Percentiles rank a stretch among this genome's conserved stretches.
phyloP scores from a whole-genome alignment of 2,888 invertebrate genomes.

The Thysanoteuthis rhombus region DNA sequence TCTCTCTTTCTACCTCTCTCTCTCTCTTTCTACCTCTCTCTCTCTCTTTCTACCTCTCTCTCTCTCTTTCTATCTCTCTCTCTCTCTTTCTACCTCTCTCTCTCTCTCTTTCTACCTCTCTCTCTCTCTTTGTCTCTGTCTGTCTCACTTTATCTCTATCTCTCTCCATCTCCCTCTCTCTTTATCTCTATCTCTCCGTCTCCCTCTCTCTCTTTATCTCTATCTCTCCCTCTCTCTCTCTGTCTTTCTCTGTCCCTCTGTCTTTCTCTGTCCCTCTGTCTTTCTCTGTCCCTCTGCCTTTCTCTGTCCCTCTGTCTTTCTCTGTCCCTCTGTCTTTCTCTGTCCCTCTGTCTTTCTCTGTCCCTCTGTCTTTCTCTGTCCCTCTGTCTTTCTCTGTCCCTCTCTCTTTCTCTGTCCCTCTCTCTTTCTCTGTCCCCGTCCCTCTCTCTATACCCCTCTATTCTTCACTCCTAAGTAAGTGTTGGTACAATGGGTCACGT shows the following conservation, averaged over 20 bases:
- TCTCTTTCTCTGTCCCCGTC: no score
- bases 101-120: neutral
- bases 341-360: neutral
- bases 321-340: neutral
- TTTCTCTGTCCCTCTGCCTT: neutral
- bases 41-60: neutral
- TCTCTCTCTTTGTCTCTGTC: neutral
- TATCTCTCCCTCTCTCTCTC: neutral
- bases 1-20: neutral
- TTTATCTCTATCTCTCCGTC: neutral
- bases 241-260: neutral
- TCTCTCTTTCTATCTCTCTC: neutral
- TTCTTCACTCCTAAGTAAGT: neutral
- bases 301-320: neutral
- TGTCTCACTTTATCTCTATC: neutral
- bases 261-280: neutral
- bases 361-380: neutral
- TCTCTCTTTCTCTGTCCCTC: no score
- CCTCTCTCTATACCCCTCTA: neutral
- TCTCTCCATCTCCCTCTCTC: neutral
- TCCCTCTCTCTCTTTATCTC: neutral
- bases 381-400: neutral
- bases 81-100: no score
- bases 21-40: neutral
- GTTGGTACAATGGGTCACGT: neutral